These are phyloP conservation scores for Enoplosus armatus DNA, from an alignment of 2,797 vertebrate species.

Conservation along the genomic window DNA sequence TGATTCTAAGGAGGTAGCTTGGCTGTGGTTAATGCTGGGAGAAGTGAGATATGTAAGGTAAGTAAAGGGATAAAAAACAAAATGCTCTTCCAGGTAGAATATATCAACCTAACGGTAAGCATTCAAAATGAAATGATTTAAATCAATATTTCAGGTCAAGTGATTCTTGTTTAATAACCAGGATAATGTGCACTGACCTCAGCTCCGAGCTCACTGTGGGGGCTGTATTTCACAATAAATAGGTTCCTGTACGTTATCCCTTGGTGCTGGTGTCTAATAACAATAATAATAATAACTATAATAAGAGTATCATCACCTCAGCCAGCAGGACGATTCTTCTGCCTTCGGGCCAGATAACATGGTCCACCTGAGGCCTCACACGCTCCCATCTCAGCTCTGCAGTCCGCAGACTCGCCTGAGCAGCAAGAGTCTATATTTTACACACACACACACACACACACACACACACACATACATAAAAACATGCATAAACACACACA, in stretches of 20 bases:
- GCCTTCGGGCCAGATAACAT: constrained; percentile 95
- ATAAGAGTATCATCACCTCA: constrained; percentile 84
- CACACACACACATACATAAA: neutral
- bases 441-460: constrained; percentile 4
- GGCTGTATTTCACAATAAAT: neutral
- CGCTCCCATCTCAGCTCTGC: constrained; percentile 93
- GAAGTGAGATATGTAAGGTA: neutral
- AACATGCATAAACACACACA: constrained; percentile 15
- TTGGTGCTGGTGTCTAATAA: neutral
- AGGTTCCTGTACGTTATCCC: neutral
- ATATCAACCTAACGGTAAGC: neutral
- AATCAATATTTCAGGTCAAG: constrained; percentile 1
- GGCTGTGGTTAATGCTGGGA: neutral
- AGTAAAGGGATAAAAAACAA: neutral
- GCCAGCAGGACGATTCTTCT: constrained; percentile 93
- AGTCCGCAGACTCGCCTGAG: constrained; percentile 90
- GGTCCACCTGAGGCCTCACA: constrained; percentile 93
- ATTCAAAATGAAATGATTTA: neutral
- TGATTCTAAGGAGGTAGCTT: neutral
- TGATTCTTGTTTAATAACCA: neutral
- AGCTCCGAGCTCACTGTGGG: neutral
- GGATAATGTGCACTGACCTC: neutral
- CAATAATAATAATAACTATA: neutral
- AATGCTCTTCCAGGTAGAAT: neutral
- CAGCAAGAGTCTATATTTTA: constrained; percentile 19